Conservation (phyloP, 2,113 vertebrate genomes). For the Uropsilus gracilis region DNA sequence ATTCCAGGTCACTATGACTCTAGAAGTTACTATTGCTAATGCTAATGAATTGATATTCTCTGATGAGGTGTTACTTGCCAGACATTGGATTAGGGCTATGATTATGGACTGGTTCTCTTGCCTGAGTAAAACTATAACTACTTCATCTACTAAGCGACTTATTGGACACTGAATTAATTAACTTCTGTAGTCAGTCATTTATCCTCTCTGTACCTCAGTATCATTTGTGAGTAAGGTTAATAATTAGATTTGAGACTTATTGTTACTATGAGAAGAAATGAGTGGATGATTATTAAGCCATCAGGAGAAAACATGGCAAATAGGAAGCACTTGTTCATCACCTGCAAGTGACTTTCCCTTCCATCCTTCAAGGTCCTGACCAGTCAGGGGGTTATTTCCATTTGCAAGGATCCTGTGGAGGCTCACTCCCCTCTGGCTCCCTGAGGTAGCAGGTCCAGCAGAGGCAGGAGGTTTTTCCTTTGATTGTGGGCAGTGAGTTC, state of each 20-base stretch:
- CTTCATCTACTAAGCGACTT: background rate
- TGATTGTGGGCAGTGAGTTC: background rate
- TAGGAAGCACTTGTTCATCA: background rate
- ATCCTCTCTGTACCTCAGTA: background rate
- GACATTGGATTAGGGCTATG: background rate
- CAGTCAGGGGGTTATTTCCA: background rate
- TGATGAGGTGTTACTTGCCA: background rate
- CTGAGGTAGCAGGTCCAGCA: background rate
- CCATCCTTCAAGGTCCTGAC: background rate
- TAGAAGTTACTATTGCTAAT: background rate
- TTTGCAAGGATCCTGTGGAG: background rate
- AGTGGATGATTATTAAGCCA: background rate
- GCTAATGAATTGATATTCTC: background rate
- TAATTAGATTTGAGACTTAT: background rate
- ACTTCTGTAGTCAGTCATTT: background rate
- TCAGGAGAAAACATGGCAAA: background rate
- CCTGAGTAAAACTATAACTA: background rate
- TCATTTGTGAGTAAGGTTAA: background rate
- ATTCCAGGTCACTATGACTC: background rate
- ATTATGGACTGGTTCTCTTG: background rate
- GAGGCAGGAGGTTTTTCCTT: rapidly evolving
- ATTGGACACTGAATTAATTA: background rate
- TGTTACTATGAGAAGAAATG: background rate
- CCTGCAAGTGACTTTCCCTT: background rate
- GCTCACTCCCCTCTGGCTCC: background rate